Base-by-base conservation (phyloP, 1,140 invertebrate genomes). In the Drosophila sulfurigaster region DNA sequence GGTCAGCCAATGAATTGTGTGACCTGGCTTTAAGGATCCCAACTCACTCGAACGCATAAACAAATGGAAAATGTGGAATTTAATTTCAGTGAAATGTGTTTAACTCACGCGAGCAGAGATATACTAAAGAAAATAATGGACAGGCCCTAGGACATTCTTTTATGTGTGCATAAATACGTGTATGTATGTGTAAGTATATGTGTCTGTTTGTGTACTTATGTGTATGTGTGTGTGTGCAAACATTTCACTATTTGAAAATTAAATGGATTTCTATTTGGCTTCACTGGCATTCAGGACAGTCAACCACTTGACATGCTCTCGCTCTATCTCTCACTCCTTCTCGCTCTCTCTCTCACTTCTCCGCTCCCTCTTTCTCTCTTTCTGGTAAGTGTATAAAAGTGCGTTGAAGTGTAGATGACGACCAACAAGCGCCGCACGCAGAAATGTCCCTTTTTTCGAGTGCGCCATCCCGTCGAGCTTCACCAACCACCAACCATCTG, bases 191-290 rank as follows among this genome's bases (percentile, higher is more conserved):
- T 28, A 10, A 16, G 57, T 63, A 49, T 46, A 51, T 68, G 52
- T 64, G 60, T 79, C 32, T 32, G 32, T 15, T 7, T 28, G 30
- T 20, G 41, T 46, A 35, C 35, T 1, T 16, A 3, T 15, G 13
- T 41, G 57, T 58, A 41, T 63, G 49, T 46, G 56, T 69, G 49
- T 67, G 60, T 80, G 73, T 75, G 71, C 52, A 82, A 86, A 90
- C 77, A 90, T 82, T 90, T 62, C 62, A 69, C 79, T 78, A 80
- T 75, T 82, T 86, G 82, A 86, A 90, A 90, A 90, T 90, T 91
- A 91, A 90, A 90, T 90, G 86, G 81, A 85, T 89, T 89, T 89
- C 86, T 89, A 86, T 89, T 90, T 90, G 79, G 80, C 65, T 75
- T 78, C 51, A 28, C 62, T 73, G 78, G 54, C 64, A 62, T 60